Evolutionary conservation across 2,888 invertebrate species (phyloP), one percentile per base, ranked within the genome.

Genomic region (Andrena dorsata): DNA sequence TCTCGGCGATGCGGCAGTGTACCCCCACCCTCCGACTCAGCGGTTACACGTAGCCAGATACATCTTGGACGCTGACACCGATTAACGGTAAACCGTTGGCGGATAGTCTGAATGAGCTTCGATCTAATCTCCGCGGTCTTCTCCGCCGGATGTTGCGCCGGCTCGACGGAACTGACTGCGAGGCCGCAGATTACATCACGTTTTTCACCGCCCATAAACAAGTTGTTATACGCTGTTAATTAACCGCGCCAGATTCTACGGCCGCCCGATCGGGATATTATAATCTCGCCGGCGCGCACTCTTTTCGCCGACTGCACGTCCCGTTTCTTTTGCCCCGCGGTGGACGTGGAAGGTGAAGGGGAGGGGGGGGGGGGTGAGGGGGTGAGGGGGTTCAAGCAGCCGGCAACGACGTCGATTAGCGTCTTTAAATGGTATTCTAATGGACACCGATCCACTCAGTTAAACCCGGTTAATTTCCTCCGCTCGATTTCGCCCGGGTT

Each of bases 51-150:
- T 5, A 16, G 41, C 0, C n/a, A 58, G 56, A 64, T 58, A 20
- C 13, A 28, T 65, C 65, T 64, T 32, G n/a, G 51, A 7, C 23
- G 53, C 71, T 49, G 80, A 58, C 72, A 72, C 49, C 77, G 80
- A 73, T 78, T 78, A 80, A 78, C 80, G 80, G 80, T 80, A 77
- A 78, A 80, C 66, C 77, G 26, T n/a, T 7, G 32, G 20, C 47
- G 20, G 63, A 68, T 79, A 79, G 74, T 79, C 64, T 26, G 20
- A 49, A 72, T 20, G 68, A 66, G 72, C 23, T 68, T 68, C 72
- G 77, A 80, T 72, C 68, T 80, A 71, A 80, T 80, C 78, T 49
- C 13, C 26, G n/a, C 53, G 35, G 58, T 56, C 69, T 69, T 76
- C 76, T 13, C 28, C 35, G 28, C 3, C 64, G 69, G 49, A 60